phyloP scores from a whole-genome alignment of 2,888 invertebrate species.

The Philhelius pedissequus region DNA sequence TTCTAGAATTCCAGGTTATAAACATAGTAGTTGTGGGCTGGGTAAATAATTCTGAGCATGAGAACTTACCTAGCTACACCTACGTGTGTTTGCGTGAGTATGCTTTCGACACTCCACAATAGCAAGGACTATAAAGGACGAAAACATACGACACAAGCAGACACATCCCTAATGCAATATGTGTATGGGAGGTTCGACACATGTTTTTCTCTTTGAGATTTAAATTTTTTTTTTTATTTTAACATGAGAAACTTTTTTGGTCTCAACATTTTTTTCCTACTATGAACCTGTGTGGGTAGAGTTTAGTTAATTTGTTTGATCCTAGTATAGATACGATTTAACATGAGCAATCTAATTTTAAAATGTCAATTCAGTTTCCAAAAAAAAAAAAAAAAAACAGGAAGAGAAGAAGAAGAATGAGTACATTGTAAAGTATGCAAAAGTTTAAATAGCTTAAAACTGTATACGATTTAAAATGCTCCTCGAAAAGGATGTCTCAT shows the following conservation, averaged over 20 bases:
- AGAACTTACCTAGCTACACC: background rate
- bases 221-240: conserved; percentile 6
- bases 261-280: background rate
- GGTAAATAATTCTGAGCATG: background rate
- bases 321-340: conserved; percentile 18
- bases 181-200: conserved; percentile 16
- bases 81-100: background rate
- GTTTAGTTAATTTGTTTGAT: conserved; percentile 36
- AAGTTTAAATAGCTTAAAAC: conserved; percentile 24
- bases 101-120: background rate
- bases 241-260: conserved; percentile 27
- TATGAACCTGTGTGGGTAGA: background rate
- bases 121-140: background rate
- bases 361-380: conserved; percentile 2
- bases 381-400: background rate
- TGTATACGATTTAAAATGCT: conserved; percentile 13
- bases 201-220: conserved; percentile 43
- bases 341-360: conserved; percentile 37
- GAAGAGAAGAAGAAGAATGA: too few species aligned
- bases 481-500: conserved; percentile 14
- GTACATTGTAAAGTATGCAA: conserved; percentile 18
- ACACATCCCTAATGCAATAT: background rate
- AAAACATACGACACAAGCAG: background rate
- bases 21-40: conserved; percentile 1
- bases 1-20: background rate